phyloP scores from a whole-genome alignment of 1,140 invertebrate genomes.

The Calephelis virginiensis region DNA sequence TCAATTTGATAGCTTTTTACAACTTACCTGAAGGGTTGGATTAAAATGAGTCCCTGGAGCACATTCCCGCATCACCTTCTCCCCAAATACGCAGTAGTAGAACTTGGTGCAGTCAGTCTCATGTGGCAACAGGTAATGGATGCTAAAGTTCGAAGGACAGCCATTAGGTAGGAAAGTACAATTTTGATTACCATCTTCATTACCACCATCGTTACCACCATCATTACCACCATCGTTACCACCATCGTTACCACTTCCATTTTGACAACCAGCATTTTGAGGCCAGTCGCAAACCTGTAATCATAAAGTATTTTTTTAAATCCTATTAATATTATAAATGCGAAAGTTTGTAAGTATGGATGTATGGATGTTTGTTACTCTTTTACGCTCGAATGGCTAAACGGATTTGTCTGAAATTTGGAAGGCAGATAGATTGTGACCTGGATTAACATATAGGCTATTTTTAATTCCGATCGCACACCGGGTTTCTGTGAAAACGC shows the following conservation, averaged over 20 bases:
- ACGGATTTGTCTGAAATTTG: too few species aligned
- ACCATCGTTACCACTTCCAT: background rate
- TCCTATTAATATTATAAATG: too few species aligned
- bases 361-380: too few species aligned
- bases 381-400: too few species aligned
- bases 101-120: conserved; percentile 79
- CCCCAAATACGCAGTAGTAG: conserved; percentile 79
- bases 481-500: too few species aligned
- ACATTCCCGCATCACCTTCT: conserved; percentile 71
- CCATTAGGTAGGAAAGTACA: conserved; percentile 44
- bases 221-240: background rate
- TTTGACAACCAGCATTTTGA: background rate
- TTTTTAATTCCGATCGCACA: too few species aligned
- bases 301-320: background rate
- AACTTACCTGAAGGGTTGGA: too few species aligned
- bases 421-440: too few species aligned
- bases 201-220: background rate
- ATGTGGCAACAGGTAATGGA: conserved; percentile 71
- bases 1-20: too few species aligned
- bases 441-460: too few species aligned
- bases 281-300: conserved; percentile 5
- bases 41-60: conserved; percentile 34
- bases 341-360: too few species aligned
- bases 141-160: conserved; percentile 49
- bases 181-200: background rate